Evolutionary conservation across 2,113 vertebrate species (phyloP).

Genomic region (Sapayoa aenigma): DNA sequence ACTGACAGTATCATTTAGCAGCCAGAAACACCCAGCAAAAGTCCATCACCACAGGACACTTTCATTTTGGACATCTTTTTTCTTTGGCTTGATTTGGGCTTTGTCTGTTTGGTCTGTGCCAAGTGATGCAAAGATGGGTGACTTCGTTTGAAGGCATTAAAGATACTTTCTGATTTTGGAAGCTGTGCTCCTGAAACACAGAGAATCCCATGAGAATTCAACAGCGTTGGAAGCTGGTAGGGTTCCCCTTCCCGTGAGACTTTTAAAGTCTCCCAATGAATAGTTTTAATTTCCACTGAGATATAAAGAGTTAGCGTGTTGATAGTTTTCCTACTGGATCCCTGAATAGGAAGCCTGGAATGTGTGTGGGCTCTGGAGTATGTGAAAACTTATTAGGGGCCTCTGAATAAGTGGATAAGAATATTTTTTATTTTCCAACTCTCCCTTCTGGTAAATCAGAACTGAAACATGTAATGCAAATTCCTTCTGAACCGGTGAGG

Average conservation of each 20-base stretch:
- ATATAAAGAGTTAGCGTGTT: not conserved
- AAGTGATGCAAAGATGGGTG: not conserved
- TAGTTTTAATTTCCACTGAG: conserved; percentile 19
- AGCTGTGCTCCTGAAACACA: not conserved
- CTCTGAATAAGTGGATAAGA: not conserved
- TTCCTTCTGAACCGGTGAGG: not conserved
- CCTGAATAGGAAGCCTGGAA: conserved; percentile 1
- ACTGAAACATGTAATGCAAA: not conserved
- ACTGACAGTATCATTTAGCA: not conserved
- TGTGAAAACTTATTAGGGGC: conserved; percentile 26
- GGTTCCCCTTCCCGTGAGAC: not conserved
- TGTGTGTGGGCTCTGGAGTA: conserved; percentile 19
- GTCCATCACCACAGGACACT: not conserved
- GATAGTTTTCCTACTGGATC: not conserved
- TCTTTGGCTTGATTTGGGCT: not conserved
- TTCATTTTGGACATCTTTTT: conserved; percentile 11
- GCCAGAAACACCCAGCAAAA: conserved; percentile 10
- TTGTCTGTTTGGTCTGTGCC: not conserved
- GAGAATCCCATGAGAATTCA: not conserved
- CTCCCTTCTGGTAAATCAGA: not conserved
- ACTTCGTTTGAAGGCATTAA: not conserved
- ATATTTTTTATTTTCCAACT: not conserved
- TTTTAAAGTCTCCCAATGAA: not conserved
- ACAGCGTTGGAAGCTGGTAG: not conserved
- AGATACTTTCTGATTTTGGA: not conserved